Evolutionary conservation across 2,113 vertebrate species (phyloP).

Genomic region (Rattus norvegicus): GRCr8 NC_086019.1:49073001-49073500

Average conservation of each 20-base stretch:
- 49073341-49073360: neutral
- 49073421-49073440: conserved; percentile 50
- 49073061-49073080: neutral
- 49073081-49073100: neutral
- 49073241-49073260: neutral
- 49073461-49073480: neutral
- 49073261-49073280: neutral
- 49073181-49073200: neutral
- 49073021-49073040: neutral
- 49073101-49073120: neutral
- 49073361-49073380: conserved; percentile 52
- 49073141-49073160: neutral
- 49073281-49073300: neutral
- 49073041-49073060: neutral
- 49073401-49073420: conserved; percentile 49
- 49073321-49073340: neutral
- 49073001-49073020: neutral
- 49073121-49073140: neutral
- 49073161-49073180: neutral
- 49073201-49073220: neutral
- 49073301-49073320: neutral
- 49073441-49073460: conserved; percentile 35
- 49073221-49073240: neutral
- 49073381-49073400: conserved; percentile 54
- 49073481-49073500: neutral